Percentiles rank a stretch among this genome's conserved stretches.
Evolutionary conservation across 2,888 invertebrate genomes (phyloP).

Genomic region (Synergus japonicus): DNA sequence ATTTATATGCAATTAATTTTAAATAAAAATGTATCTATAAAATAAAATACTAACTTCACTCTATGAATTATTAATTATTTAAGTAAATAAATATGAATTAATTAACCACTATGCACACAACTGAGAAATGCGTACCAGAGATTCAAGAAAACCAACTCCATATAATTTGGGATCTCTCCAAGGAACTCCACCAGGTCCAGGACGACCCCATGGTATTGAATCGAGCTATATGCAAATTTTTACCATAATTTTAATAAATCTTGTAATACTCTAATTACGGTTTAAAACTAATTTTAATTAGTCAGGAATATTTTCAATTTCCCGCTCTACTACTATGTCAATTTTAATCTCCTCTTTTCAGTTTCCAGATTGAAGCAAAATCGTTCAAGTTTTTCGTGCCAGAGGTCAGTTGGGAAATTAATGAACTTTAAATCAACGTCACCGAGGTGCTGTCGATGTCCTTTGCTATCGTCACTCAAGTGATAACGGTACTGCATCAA

Average conservation of each 20-base stretch:
- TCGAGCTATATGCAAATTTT: slow-evolving; percentile 59
- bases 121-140: slow-evolving; percentile 82
- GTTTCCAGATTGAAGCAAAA: slow-evolving; percentile 8
- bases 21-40: neutral
- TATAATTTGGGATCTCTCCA: slow-evolving; percentile 87
- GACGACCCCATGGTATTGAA: slow-evolving; percentile 83
- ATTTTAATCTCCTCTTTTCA: neutral
- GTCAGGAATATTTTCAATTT: neutral
- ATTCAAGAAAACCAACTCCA: slow-evolving; percentile 87
- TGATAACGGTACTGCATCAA: slow-evolving; percentile 8
- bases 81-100: too few species aligned
- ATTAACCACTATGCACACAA: slow-evolving; percentile 16
- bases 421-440: slow-evolving; percentile 45
- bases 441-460: slow-evolving; percentile 35
- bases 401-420: slow-evolving; percentile 46
- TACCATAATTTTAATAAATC: slow-evolving; percentile 18
- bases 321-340: neutral
- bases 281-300: neutral
- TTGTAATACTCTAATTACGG: slow-evolving; percentile 11
- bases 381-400: slow-evolving; percentile 22
- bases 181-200: slow-evolving; percentile 85
- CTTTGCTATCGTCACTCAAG: neutral
- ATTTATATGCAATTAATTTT: neutral
- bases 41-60: neutral
- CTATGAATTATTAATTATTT: too few species aligned